These are phyloP conservation scores for Hemicordylus capensis DNA, from an alignment of 2,113 vertebrate genomes.

Conservation along the genomic window DNA sequence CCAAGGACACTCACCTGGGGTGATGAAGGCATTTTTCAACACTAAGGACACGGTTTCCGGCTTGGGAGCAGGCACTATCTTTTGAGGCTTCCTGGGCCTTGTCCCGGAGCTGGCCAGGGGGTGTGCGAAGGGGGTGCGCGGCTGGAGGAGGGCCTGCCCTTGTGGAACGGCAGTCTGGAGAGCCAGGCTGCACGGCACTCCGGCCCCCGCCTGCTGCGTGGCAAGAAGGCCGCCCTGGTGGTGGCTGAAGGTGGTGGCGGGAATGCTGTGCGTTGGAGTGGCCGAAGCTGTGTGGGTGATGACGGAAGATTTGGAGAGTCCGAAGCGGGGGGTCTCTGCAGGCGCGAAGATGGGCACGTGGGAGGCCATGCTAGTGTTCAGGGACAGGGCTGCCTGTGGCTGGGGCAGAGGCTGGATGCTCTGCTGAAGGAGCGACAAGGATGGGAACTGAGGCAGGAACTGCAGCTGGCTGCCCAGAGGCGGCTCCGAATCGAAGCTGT, in stretches of 20 bases:
- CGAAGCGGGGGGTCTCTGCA: slow-evolving; percentile 68
- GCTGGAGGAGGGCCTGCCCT: slow-evolving; percentile 73
- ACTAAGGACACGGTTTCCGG: slow-evolving; percentile 78
- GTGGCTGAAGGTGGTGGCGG: slow-evolving; percentile 86
- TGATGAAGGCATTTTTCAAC: slow-evolving; percentile 75
- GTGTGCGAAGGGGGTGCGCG: slow-evolving; percentile 82
- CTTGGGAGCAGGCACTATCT: slow-evolving; percentile 84
- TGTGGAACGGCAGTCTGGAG: slow-evolving; percentile 66
- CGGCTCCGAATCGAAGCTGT: slow-evolving; percentile 63
- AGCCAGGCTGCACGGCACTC: slow-evolving; percentile 71
- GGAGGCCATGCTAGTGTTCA: slow-evolving; percentile 58
- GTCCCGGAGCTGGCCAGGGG: slow-evolving; percentile 75
- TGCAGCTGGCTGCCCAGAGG: slow-evolving; percentile 66
- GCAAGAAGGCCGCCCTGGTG: slow-evolving; percentile 77
- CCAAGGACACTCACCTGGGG: slow-evolving; percentile 74
- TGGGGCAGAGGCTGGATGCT: slow-evolving; percentile 13
- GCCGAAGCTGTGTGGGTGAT: slow-evolving; percentile 87
- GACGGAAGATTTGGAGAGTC: slow-evolving; percentile 70
- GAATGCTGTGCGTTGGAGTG: slow-evolving; percentile 76
- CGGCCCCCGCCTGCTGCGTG: slow-evolving; percentile 55
- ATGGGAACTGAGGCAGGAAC: slow-evolving; percentile 70
- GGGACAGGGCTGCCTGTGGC: slow-evolving; percentile 52
- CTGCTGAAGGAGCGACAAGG: slow-evolving; percentile 67
- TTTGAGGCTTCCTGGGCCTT: slow-evolving; percentile 81
- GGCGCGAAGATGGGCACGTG: slow-evolving; percentile 53